Base-by-base conservation (phyloP, 1,140 invertebrate genomes). In the Semibalanus balanoides region DNA sequence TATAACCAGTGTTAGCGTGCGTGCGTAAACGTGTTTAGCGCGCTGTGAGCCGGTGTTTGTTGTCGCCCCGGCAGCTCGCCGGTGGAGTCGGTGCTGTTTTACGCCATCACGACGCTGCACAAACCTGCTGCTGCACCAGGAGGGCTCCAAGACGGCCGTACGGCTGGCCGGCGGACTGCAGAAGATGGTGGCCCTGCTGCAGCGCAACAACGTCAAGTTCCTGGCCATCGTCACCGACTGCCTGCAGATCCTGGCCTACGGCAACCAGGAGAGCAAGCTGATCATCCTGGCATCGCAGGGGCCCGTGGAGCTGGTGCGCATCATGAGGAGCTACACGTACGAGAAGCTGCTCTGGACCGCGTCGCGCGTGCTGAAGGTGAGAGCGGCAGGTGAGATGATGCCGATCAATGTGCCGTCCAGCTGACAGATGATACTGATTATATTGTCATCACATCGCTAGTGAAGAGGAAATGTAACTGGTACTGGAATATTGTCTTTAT, bases 291-390 rank as follows among this genome's bases (percentile, higher is more conserved):
- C 96, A 5, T 96, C 94, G 74, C 96, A 98, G 82, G 97, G 97
- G 31, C 97, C 97, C 0, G 92, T 93, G 80, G 95, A 98, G 84
- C 86, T 99, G 76, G 95, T 99, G 14, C 90, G 96, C 77, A 99
- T 99, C 80, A 96, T 99, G 93, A 88, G 94, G 76, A 92, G 93
- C 28, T 98, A 97, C 83, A 94, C 94, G 81, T 99, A 99, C 82
- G 96, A 99, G 86, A 99, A 99, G 87, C 86, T 99, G 40, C 86
- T 99, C 40, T 99, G 97, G 96, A 99, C 97, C 30, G 98, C 97
- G 31, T 97, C 96, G 25, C 87, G 97, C 80, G 96, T 99, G 28
- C 86, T 99, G 76, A 99, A 99, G 88, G 93, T 30, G 11, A 3
- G n/a, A n/a, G 70, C 70, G 29, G 35, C 17, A 40, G 35, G 35